These are phyloP conservation scores for Artemia franciscana DNA, from an alignment of 1,140 invertebrate species.

Conservation along the genomic window DNA sequence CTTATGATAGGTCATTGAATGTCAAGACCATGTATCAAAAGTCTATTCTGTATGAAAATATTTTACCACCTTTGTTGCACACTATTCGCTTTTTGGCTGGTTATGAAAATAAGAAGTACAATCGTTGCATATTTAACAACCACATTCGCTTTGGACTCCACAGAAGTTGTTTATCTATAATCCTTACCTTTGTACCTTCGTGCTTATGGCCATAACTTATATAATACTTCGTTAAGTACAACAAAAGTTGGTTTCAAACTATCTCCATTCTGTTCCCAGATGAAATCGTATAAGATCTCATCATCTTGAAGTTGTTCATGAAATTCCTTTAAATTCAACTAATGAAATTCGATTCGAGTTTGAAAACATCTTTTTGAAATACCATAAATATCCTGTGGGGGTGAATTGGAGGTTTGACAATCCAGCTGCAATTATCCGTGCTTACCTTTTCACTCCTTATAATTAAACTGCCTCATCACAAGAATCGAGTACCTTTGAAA, in stretches of 20 bases:
- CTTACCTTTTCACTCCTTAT: slow-evolving; percentile 42
- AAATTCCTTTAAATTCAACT: slow-evolving; percentile 47
- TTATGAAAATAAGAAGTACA: slow-evolving; percentile 44
- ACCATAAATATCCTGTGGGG: slow-evolving; percentile 97
- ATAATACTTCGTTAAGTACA: neutral
- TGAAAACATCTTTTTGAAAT: slow-evolving; percentile 83
- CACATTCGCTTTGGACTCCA: slow-evolving; percentile 34
- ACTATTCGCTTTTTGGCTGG: slow-evolving; percentile 51
- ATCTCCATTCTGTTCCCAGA: slow-evolving; percentile 47
- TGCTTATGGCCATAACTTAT: slow-evolving; percentile 66
- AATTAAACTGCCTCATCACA: slow-evolving; percentile 53
- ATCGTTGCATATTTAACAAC: slow-evolving; percentile 57
- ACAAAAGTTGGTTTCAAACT: slow-evolving; percentile 3
- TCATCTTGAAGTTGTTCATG: slow-evolving; percentile 65
- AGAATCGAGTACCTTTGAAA: slow-evolving; percentile 38
- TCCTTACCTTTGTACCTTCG: slow-evolving; percentile 72
- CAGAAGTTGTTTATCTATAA: slow-evolving; percentile 39
- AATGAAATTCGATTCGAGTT: slow-evolving; percentile 68
- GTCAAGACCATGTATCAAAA: slow-evolving; percentile 30
- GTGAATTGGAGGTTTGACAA: slow-evolving; percentile 94
- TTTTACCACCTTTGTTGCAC: slow-evolving; percentile 38
- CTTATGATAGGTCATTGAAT: slow-evolving; percentile 34
- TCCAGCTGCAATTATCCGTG: slow-evolving; percentile 55
- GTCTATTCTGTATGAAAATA: slow-evolving; percentile 24
- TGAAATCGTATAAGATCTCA: slow-evolving; percentile 56